A percentile compares a stretch with the other conserved stretches of the same genome.
Conservation (phyloP, 2,888 invertebrate genomes). For the Chelonus formosanus region DNA sequence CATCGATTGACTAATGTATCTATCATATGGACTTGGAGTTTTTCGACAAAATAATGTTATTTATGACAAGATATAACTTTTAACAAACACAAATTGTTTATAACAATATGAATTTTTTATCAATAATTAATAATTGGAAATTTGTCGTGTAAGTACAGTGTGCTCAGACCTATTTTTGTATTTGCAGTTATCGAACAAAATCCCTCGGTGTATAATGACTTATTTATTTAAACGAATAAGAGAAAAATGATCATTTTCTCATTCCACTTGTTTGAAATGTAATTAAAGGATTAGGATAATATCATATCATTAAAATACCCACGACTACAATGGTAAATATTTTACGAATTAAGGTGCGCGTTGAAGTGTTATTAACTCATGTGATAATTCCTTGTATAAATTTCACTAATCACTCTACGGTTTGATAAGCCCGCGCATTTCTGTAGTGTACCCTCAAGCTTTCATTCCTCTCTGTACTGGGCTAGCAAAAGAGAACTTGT, state of each 20-base stretch:
- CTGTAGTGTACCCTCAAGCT: slow-evolving; percentile 16
- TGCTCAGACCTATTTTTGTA: no score
- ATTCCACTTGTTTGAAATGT: background rate
- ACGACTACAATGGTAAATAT: slow-evolving; percentile 14
- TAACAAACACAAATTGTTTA: no score
- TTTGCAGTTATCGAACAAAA: no score
- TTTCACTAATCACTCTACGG: slow-evolving; percentile 41
- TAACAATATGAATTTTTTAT: no score
- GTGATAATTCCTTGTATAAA: slow-evolving; percentile 39
- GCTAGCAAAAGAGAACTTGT: slow-evolving; percentile 33
- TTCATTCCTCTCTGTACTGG: slow-evolving; percentile 24
- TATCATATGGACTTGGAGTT: no score
- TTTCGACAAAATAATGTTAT: no score
- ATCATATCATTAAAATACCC: slow-evolving; percentile 1
- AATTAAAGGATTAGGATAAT: slow-evolving; percentile 7
- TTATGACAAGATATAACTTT: no score
- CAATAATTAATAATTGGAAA: no score
- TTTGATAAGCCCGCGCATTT: slow-evolving; percentile 22
- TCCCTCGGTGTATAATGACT: no score
- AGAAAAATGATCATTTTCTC: background rate
- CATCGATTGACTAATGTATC: no score
- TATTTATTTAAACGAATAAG: background rate
- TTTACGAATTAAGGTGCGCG: slow-evolving; percentile 14
- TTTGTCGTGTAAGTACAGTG: no score
- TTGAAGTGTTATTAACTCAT: slow-evolving; percentile 24